Evolutionary conservation across 1,140 invertebrate genomes (phyloP).

Genomic region (Euwallacea similis): DNA sequence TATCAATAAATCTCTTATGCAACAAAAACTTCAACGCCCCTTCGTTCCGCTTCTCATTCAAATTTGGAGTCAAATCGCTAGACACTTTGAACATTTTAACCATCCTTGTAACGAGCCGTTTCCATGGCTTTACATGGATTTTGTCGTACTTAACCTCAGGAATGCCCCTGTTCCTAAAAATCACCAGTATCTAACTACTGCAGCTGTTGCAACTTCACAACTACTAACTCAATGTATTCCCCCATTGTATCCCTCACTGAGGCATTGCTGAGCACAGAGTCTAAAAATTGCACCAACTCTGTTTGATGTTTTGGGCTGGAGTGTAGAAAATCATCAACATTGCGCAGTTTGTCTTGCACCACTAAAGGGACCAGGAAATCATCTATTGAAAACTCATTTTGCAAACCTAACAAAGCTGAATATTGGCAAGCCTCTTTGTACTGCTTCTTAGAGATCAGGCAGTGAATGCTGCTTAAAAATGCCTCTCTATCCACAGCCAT

Average conservation of each 20-base stretch:
- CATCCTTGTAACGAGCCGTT: conserved; percentile 64
- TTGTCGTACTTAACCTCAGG: conserved; percentile 63
- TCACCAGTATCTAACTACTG: background rate
- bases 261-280: conserved; percentile 56
- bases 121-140: conserved; percentile 61
- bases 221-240: background rate
- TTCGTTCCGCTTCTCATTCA: conserved; percentile 64
- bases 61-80: conserved; percentile 63
- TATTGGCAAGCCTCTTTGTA: conserved; percentile 70
- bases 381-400: conserved; percentile 64
- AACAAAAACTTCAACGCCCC: conserved; percentile 69
- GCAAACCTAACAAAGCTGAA: conserved; percentile 64
- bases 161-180: conserved; percentile 54
- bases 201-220: background rate
- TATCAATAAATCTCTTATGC: conserved; percentile 64
- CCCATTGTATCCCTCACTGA: background rate
- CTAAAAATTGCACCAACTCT: conserved; percentile 63
- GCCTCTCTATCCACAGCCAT: conserved; percentile 57
- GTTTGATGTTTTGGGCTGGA: conserved; percentile 62
- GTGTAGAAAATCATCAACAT: conserved; percentile 68
- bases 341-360: conserved; percentile 69
- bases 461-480: conserved; percentile 59
- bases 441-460: conserved; percentile 58
- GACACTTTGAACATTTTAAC: conserved; percentile 65
- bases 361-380: conserved; percentile 71